phyloP scores from a whole-genome alignment of 2,113 vertebrate genomes.

The Pyrgilauda ruficollis region DNA sequence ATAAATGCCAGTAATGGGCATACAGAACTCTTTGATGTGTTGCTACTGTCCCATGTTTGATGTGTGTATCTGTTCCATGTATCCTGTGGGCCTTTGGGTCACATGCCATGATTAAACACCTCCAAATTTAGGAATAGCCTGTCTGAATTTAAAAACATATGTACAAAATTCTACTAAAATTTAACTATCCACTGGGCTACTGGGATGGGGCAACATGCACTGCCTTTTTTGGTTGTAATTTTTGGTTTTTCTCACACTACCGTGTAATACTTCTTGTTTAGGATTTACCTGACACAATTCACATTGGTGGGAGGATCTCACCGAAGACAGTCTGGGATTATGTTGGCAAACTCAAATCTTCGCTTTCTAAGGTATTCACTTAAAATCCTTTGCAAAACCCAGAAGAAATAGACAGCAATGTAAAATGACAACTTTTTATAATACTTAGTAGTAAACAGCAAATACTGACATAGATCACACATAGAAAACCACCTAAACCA shows the following conservation, averaged over 20 bases:
- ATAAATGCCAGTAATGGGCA: neutral
- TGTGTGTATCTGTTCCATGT: neutral
- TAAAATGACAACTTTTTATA: neutral
- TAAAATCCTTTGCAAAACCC: neutral
- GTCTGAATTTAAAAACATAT: neutral
- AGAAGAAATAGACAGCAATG: neutral
- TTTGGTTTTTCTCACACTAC: neutral
- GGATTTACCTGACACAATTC: slow-evolving; percentile 96
- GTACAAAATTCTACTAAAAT: neutral
- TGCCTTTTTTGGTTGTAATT: neutral
- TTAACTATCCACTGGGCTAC: neutral
- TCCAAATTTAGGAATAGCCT: neutral
- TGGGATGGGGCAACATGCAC: slow-evolving; percentile 15
- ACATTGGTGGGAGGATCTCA: slow-evolving; percentile 92
- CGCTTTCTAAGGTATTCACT: slow-evolving; percentile 87
- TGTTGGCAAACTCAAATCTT: slow-evolving; percentile 92
- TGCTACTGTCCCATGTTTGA: neutral
- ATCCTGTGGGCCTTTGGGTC: neutral
- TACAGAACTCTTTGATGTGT: neutral
- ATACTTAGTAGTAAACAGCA: neutral
- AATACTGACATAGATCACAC: neutral
- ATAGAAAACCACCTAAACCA: neutral
- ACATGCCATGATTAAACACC: neutral
- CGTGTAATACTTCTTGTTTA: slow-evolving; percentile 65
- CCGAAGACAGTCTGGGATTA: slow-evolving; percentile 98